Percentiles rank a stretch among this genome's conserved stretches.
Conservation (phyloP, 2,888 invertebrate species). For the Acanthosoma haemorrhoidale region DNA sequence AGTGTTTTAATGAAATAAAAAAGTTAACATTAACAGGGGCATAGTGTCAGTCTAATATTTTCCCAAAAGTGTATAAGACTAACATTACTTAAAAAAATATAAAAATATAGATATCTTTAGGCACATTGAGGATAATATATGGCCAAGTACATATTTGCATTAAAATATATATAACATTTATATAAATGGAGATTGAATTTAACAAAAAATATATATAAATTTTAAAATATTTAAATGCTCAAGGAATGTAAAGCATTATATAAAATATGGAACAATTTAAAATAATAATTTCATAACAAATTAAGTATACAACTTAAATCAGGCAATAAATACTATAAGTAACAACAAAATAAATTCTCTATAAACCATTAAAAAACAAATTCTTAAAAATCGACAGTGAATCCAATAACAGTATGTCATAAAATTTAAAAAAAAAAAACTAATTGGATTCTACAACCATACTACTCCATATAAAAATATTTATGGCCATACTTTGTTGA, state of each 20-base stretch:
- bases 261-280: not conserved
- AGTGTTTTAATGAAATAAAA: too few species aligned
- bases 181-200: not conserved
- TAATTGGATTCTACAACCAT: not conserved
- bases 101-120: not conserved
- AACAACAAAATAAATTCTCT: not conserved
- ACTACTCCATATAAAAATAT: not conserved
- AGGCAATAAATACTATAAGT: not conserved
- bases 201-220: constrained; percentile 1
- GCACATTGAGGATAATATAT: not conserved
- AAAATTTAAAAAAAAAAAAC: not conserved
- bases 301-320: not conserved
- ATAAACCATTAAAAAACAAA: not conserved
- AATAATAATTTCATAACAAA: not conserved
- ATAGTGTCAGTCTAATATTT: not conserved
- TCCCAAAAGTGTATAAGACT: not conserved
- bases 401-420: not conserved
- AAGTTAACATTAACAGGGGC: too few species aligned
- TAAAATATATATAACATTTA: not conserved
- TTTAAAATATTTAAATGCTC: not conserved
- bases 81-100: not conserved
- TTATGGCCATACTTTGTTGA: constrained; percentile 35
- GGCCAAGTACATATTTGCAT: not conserved
- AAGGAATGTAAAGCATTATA: not conserved
- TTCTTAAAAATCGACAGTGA: not conserved